Evolutionary conservation across 2,888 invertebrate genomes (phyloP).

Genomic region (Rhaphigaster nebulosa): DNA sequence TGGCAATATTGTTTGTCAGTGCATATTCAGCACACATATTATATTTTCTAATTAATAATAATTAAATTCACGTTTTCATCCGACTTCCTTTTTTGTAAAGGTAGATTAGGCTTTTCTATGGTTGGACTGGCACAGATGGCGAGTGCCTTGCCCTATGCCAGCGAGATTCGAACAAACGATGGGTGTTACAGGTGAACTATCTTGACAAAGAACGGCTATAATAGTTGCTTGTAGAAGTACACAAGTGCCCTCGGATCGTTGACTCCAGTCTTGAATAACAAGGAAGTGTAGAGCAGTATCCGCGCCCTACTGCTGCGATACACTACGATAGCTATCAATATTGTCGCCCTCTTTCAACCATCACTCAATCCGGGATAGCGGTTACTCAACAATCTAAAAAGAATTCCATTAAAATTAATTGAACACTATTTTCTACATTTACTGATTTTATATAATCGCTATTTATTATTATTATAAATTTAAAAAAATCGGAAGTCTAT

Average conservation of each 20-base stretch:
- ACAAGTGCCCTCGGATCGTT: background rate
- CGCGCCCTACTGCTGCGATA: background rate
- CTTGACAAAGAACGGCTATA: background rate
- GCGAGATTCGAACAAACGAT: background rate
- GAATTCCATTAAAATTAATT: background rate
- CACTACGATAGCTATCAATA: background rate
- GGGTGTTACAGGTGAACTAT: background rate
- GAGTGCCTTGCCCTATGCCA: background rate
- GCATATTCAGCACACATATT: too few species aligned
- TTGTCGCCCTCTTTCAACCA: background rate
- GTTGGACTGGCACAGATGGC: background rate
- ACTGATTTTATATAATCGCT: background rate
- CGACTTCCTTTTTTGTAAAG: background rate
- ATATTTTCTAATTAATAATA: too few species aligned
- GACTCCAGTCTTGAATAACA: constrained; percentile 14
- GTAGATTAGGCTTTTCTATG: background rate
- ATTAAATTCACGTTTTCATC: too few species aligned
- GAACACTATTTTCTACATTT: too few species aligned
- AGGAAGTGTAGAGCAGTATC: background rate
- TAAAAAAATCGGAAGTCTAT: background rate
- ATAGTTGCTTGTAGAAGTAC: background rate
- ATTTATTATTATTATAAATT: background rate
- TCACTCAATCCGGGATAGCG: background rate
- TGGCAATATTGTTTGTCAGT: background rate
- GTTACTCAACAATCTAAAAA: background rate